Evolutionary conservation across 2,113 vertebrate species (phyloP).

Genomic region (Octodon degus): DNA sequence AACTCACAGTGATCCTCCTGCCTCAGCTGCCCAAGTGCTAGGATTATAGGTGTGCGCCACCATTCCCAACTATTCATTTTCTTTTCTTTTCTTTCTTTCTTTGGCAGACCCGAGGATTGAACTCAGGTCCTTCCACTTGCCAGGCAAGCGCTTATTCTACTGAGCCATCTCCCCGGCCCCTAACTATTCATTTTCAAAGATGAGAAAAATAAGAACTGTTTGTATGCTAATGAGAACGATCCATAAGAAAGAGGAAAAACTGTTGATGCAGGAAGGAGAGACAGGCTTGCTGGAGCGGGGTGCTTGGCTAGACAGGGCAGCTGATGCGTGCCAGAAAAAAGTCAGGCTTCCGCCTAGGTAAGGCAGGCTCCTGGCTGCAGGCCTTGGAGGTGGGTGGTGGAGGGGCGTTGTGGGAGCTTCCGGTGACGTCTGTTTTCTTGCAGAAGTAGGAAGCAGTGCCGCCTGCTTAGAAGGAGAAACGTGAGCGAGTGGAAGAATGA

Average conservation of each 20-base stretch:
- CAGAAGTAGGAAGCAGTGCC: background rate
- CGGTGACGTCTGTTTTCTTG: conserved; percentile 17
- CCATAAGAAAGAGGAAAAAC: background rate
- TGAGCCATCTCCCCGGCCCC: too few relatives aligned
- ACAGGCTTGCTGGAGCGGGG: background rate
- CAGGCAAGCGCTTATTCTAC: too few relatives aligned
- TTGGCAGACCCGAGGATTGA: too few relatives aligned
- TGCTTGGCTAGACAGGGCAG: background rate
- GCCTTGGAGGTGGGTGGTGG: background rate
- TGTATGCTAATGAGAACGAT: background rate
- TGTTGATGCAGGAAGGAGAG: background rate
- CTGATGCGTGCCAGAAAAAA: background rate
- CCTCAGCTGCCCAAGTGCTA: too few relatives aligned
- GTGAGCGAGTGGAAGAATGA: background rate
- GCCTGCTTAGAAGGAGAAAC: background rate
- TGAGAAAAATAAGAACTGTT: background rate
- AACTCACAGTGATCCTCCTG: background rate
- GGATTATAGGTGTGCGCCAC: background rate
- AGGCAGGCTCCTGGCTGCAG: background rate
- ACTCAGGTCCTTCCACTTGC: too few relatives aligned
- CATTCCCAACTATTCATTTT: background rate
- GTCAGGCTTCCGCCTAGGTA: background rate
- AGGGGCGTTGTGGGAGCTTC: background rate
- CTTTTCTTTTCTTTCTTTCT: background rate
- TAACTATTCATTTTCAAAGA: conserved; percentile 4